Base-by-base conservation (phyloP, 2,888 invertebrate species). In the Tryphoninae sp. region DNA sequence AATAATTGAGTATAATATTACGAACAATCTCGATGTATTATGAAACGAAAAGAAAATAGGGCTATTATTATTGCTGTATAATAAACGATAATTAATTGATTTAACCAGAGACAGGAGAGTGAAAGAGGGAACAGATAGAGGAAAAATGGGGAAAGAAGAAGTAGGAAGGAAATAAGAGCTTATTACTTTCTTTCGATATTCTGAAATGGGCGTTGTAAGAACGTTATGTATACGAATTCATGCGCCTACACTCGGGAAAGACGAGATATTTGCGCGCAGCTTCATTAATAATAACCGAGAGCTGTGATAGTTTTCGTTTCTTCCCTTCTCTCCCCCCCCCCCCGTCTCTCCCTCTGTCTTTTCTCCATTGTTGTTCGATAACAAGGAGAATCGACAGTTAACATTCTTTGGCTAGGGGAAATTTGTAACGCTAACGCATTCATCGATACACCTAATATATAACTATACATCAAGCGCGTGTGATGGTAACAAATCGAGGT, bases 261-360 rank as follows among this genome's bases (percentile, higher is more conserved):
- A 7, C 69, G 9, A 26, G 13, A 40, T 58, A 40, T 69, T 58
- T 9, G 7, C 13, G n/a, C 4, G 53, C 49, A 26, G 42, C 53
- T 67, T 77, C 80, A 73, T 77, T 77, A 81, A 81, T 81, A 68
- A 77, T 33, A n/a, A 72, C 71, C 71, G 16, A 19, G 53, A 51
- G 42, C 51, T 49, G 45, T n/a, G 16, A 22, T 19, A 40, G 45
- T 49, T 59, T 51, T 58, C 33, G 33, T 33, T 33, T 4, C 26
- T 4, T 33, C 6, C 4, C 6, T 3, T 3, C 26, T 26, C 6
- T 7, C 33, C 6, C 33, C 33, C 33, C 6, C 33, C 1, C 33
- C 6, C 33, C 1, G 6, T 6, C 33, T 19, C 16, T 45, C 9
- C 26, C 26, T 13, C 13, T 72, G 19, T 69, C n/a, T 51, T 49